Conservation (phyloP, 1,140 invertebrate genomes). For the Euura lappo region DNA sequence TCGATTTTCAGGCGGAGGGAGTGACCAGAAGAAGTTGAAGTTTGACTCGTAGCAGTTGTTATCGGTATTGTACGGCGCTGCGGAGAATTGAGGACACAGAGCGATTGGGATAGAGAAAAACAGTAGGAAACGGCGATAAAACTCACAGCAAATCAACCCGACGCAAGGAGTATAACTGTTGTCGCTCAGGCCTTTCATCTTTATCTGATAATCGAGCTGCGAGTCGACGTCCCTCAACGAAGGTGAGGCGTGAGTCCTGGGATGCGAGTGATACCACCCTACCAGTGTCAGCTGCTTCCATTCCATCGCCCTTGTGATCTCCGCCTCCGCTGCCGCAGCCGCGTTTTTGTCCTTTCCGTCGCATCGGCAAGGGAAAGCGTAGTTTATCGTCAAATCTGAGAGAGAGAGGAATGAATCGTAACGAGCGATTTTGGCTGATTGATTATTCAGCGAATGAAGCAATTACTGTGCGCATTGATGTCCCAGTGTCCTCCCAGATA, state of each 20-base stretch:
- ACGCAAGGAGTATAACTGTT: constrained; percentile 91
- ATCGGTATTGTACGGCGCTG: constrained; percentile 87
- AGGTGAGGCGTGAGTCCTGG: constrained; percentile 84
- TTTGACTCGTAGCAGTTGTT: constrained; percentile 79
- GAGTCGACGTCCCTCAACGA: constrained; percentile 89
- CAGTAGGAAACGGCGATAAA: constrained; percentile 18
- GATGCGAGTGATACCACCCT: constrained; percentile 98
- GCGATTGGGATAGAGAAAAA: constrained; percentile 13
- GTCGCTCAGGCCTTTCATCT: constrained; percentile 89
- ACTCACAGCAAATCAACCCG: constrained; percentile 89
- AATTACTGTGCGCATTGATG: constrained; percentile 87
- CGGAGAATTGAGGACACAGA: constrained; percentile 41
- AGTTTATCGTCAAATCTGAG: constrained; percentile 83
- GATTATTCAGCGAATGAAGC: background rate
- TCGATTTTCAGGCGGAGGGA: constrained; percentile 90
- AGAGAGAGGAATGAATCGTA: constrained; percentile 30
- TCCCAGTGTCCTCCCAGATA: constrained; percentile 96
- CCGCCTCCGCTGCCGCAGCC: constrained; percentile 74
- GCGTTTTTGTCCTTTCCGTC: constrained; percentile 79
- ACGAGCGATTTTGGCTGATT: background rate
- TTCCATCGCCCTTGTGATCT: constrained; percentile 85
- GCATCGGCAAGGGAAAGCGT: constrained; percentile 88
- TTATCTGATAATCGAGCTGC: constrained; percentile 93
- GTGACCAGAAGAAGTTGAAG: constrained; percentile 91
- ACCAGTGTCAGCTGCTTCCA: constrained; percentile 81